Percentiles rank a stretch among this genome's conserved stretches.
Conservation (phyloP, 2,888 invertebrate genomes). For the Rhamnusium bicolor region DNA sequence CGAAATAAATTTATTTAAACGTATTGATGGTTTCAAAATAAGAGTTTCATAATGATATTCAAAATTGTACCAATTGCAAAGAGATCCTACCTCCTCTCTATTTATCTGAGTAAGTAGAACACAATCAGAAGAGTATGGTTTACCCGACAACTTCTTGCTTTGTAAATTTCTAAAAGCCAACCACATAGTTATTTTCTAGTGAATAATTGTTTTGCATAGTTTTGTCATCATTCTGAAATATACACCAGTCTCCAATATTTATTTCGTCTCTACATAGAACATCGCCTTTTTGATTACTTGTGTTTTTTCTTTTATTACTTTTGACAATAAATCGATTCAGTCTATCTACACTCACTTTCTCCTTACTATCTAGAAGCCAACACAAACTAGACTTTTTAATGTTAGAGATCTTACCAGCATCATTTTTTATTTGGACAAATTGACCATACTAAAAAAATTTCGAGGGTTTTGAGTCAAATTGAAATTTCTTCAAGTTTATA, state of each 20-base stretch:
- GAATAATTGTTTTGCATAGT: too few relatives aligned
- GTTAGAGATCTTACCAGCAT: background rate
- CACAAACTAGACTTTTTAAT: background rate
- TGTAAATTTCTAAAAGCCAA: too few relatives aligned
- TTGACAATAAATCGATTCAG: background rate
- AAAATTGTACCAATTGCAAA: background rate
- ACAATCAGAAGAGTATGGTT: too few relatives aligned
- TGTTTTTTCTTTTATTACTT: background rate
- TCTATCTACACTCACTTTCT: background rate
- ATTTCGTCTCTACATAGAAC: too few relatives aligned
- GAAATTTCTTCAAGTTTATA: background rate
- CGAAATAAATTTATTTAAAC: too few relatives aligned
- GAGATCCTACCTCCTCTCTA: too few relatives aligned
- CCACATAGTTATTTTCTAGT: too few relatives aligned
- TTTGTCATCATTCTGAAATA: too few relatives aligned
- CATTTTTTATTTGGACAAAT: background rate
- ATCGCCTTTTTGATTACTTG: background rate
- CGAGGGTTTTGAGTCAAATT: background rate
- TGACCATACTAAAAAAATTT: background rate
- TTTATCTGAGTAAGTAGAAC: too few relatives aligned
- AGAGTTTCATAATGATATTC: background rate
- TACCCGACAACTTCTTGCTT: too few relatives aligned
- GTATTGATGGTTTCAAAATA: background rate
- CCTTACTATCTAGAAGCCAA: background rate
- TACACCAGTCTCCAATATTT: too few relatives aligned